phyloP scores from a whole-genome alignment of 2,888 invertebrate genomes.

The Norana najaformis region DNA sequence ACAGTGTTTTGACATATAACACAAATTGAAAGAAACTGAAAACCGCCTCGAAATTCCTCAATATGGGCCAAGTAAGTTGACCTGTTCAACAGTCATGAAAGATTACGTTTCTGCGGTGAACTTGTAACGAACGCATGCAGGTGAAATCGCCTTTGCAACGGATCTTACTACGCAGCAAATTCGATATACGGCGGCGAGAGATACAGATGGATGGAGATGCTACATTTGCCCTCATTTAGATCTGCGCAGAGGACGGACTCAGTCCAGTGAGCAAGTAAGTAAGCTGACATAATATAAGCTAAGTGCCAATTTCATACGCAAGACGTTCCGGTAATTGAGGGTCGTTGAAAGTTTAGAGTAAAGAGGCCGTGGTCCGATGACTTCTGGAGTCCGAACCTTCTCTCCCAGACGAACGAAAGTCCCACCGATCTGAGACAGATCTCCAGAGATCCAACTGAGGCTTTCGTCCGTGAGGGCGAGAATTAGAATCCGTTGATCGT shows the following conservation, averaged over 20 bases:
- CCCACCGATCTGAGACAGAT: slow-evolving; percentile 13
- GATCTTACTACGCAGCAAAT: neutral
- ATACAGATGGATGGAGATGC: neutral
- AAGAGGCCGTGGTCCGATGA: neutral
- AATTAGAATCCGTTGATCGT: neutral
- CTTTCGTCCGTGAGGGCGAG: slow-evolving; percentile 13
- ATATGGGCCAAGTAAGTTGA: neutral
- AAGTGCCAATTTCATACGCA: too few species aligned
- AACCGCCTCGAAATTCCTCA: neutral
- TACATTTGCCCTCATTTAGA: too few species aligned
- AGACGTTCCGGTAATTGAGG: too few species aligned
- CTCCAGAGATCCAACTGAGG: slow-evolving; percentile 7
- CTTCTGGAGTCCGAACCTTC: slow-evolving; percentile 5
- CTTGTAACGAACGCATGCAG: neutral
- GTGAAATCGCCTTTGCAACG: neutral
- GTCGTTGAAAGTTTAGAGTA: neutral
- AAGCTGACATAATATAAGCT: too few species aligned
- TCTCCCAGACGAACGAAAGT: slow-evolving; percentile 13
- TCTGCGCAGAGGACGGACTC: neutral
- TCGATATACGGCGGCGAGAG: too few species aligned
- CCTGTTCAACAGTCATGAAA: neutral
- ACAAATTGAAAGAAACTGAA: too few species aligned
- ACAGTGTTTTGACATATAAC: too few species aligned
- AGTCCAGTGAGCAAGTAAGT: neutral
- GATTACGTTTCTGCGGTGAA: neutral